These are phyloP conservation scores for Hirtodrosophila confusa DNA, from an alignment of 2,888 invertebrate species.

Conservation along the genomic window DNA sequence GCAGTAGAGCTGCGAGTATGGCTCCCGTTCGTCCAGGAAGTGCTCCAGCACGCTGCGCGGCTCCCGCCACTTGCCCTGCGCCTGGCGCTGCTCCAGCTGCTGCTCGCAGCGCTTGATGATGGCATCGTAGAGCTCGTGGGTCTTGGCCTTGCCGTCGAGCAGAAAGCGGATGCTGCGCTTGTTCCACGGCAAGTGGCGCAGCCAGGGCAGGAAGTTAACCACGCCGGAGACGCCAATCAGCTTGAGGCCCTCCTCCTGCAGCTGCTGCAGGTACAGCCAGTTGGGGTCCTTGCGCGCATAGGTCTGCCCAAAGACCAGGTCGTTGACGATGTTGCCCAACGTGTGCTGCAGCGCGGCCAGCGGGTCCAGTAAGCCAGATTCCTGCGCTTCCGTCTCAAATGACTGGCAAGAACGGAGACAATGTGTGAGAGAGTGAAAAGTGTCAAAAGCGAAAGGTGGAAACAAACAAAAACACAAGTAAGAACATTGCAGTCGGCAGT, in stretches of 20 bases:
- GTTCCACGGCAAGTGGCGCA: slow-evolving; percentile 88
- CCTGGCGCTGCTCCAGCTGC: slow-evolving; percentile 31
- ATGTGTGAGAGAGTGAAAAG: slow-evolving; percentile 28
- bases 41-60: slow-evolving; percentile 86
- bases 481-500: no score
- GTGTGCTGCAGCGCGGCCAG: slow-evolving; percentile 85
- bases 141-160: slow-evolving; percentile 88
- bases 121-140: slow-evolving; percentile 89
- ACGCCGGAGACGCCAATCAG: slow-evolving; percentile 92
- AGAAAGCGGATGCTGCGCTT: slow-evolving; percentile 88
- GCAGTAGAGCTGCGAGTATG: slow-evolving; percentile 55
- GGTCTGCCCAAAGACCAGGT: slow-evolving; percentile 90
- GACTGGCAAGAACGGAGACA: slow-evolving; percentile 32
- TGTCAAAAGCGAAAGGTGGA: slow-evolving; percentile 42
- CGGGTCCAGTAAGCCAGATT: slow-evolving; percentile 82
- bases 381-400: slow-evolving; percentile 59
- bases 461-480: neutral
- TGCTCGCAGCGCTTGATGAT: slow-evolving; percentile 87
- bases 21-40: slow-evolving; percentile 87
- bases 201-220: slow-evolving; percentile 92
- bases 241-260: slow-evolving; percentile 93
- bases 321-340: slow-evolving; percentile 91
- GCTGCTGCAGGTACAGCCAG: slow-evolving; percentile 90
- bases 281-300: slow-evolving; percentile 89
- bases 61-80: neutral